Evolutionary conservation across 2,888 invertebrate species (phyloP).

Genomic region (Trissolcus brochymenae): DNA sequence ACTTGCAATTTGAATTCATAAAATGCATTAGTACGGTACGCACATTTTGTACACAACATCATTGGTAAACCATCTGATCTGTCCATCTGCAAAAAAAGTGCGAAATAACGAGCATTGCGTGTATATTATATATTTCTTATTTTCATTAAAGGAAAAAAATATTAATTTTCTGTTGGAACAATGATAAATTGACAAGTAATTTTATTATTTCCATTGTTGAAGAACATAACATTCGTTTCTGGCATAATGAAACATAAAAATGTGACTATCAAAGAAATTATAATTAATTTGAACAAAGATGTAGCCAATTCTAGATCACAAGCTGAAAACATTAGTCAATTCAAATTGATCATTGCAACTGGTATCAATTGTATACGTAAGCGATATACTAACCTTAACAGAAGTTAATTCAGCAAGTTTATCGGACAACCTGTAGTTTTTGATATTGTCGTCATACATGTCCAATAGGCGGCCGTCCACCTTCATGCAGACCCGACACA

Average conservation of each 20-base stretch:
- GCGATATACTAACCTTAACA: conserved; percentile 61
- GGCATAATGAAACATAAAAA: not conserved
- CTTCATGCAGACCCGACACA: conserved; percentile 74
- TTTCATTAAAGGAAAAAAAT: not conserved
- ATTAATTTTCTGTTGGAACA: too few relatives aligned
- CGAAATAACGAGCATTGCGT: too few relatives aligned
- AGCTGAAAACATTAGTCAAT: too few relatives aligned
- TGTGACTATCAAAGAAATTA: too few relatives aligned
- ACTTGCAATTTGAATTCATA: conserved; percentile 71
- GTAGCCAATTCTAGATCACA: too few relatives aligned
- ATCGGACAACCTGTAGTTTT: conserved; percentile 65
- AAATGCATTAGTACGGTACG: conserved; percentile 69
- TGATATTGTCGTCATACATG: conserved; percentile 68
- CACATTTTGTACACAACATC: conserved; percentile 71
- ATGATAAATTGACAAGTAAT: not conserved
- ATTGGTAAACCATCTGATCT: conserved; percentile 70
- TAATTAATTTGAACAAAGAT: too few relatives aligned
- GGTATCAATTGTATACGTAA: conserved; percentile 33
- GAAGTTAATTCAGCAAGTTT: conserved; percentile 71
- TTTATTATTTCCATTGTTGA: not conserved
- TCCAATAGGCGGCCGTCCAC: conserved; percentile 68
- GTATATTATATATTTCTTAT: not conserved
- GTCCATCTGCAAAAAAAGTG: conserved; percentile 65
- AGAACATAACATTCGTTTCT: not conserved
- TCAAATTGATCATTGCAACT: conserved; percentile 2